Percentiles rank a stretch among this genome's conserved stretches.
These are phyloP conservation scores for Muntiacus reevesi DNA, from an alignment of 2,113 vertebrate species.

Conservation along the genomic window DNA sequence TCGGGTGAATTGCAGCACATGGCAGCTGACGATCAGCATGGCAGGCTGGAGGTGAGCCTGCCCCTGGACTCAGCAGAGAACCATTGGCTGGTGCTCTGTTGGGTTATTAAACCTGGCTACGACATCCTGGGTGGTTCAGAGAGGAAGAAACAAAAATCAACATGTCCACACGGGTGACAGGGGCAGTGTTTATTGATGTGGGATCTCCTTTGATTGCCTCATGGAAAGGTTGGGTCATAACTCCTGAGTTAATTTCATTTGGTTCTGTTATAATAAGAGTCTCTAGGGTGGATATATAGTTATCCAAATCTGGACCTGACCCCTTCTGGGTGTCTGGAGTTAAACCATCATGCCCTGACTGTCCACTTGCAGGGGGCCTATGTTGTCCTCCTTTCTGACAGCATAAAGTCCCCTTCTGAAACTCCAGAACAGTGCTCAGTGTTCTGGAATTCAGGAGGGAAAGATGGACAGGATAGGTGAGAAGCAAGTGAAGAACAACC, in stretches of 20 bases:
- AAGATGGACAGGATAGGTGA: neutral
- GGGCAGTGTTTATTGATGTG: neutral
- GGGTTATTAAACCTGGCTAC: neutral
- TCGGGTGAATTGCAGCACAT: neutral
- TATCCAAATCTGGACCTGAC: neutral
- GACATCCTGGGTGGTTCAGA: neutral
- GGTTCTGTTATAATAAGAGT: slow-evolving; percentile 8
- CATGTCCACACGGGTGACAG: neutral
- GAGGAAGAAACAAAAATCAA: neutral
- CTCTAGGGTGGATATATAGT: neutral
- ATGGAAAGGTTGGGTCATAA: neutral
- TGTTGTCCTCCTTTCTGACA: neutral
- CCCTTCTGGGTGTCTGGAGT: neutral
- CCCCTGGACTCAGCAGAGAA: neutral
- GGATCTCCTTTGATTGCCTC: neutral
- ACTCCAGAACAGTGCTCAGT: neutral
- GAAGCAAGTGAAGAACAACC: neutral
- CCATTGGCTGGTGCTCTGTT: neutral
- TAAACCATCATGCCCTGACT: neutral
- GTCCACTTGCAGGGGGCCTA: neutral
- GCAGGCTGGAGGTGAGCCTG: neutral
- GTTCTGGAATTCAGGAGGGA: neutral
- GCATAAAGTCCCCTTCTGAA: neutral
- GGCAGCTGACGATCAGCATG: neutral
- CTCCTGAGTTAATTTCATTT: neutral